These are phyloP conservation scores for Bubo blakistoni DNA, from an alignment of 2,113 vertebrate species.

Conservation along the genomic window DNA sequence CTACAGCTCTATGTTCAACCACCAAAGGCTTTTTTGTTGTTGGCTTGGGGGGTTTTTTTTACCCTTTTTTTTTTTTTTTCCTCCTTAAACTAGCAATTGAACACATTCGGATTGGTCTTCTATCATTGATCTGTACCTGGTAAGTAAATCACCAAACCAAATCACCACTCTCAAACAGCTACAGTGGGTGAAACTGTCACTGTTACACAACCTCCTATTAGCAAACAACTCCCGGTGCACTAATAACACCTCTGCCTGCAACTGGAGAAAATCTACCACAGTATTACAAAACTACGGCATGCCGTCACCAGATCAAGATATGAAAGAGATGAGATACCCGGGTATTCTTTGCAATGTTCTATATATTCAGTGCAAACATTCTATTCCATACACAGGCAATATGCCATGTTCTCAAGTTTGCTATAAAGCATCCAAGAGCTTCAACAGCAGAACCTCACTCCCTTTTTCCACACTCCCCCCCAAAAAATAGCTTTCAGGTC, in stretches of 20 bases:
- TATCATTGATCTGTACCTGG: not conserved
- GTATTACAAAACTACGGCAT: not conserved
- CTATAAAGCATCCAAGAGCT: not conserved
- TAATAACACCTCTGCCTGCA: not conserved
- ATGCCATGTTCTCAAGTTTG: not conserved
- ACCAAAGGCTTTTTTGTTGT: not conserved
- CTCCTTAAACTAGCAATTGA: not conserved
- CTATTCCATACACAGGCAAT: not conserved
- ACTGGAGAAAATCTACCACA: not conserved
- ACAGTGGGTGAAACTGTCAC: not conserved
- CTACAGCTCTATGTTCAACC: not conserved
- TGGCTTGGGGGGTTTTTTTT: no score
- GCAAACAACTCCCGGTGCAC: not conserved
- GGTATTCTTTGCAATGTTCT: not conserved
- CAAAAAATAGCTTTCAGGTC: not conserved
- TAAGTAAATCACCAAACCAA: not conserved
- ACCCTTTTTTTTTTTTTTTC: no score
- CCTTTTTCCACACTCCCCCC: not conserved
- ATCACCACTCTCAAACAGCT: not conserved
- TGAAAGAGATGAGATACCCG: not conserved
- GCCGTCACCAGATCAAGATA: not conserved
- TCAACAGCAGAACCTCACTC: not conserved
- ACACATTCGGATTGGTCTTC: not conserved
- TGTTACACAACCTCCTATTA: not conserved
- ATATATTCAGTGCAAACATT: no score